Conservation (phyloP, 2,797 vertebrate genomes). For the Martes flavigula region DNA sequence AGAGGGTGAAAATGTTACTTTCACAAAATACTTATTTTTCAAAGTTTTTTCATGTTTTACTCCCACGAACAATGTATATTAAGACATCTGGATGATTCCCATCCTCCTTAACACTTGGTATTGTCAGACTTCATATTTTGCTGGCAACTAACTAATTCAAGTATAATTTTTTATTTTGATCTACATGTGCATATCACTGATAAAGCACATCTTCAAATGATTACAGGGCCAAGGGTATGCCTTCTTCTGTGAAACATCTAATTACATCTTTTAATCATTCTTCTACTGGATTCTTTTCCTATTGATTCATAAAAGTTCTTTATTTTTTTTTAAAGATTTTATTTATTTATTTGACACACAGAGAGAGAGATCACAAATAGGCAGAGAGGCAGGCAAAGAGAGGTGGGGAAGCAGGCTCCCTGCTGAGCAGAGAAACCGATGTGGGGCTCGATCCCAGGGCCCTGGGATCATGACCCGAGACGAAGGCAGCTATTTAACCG, state of each 20-base stretch:
- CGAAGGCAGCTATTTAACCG: no score
- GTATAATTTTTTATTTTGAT: not conserved
- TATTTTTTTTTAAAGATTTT: not conserved
- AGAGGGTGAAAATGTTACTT: not conserved
- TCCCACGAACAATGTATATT: not conserved
- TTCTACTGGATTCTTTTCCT: not conserved
- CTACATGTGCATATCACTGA: not conserved
- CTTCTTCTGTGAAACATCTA: not conserved
- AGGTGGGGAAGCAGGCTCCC: no score
- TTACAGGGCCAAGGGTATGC: not conserved
- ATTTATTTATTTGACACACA: no score
- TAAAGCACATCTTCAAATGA: not conserved
- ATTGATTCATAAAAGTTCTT: not conserved
- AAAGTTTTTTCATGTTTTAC: constrained; percentile 14
- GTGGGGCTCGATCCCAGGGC: no score
- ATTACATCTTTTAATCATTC: not conserved
- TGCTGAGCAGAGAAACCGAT: no score
- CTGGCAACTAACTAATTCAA: not conserved
- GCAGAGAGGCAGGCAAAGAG: no score
- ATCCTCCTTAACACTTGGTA: not conserved
- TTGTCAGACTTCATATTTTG: not conserved
- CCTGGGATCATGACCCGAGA: no score
- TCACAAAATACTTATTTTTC: constrained; percentile 15
- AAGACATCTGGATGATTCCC: not conserved
- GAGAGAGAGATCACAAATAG: no score